Evolutionary conservation across 2,888 invertebrate genomes (phyloP).

Genomic region (Minunthozetes semirufus): DNA sequence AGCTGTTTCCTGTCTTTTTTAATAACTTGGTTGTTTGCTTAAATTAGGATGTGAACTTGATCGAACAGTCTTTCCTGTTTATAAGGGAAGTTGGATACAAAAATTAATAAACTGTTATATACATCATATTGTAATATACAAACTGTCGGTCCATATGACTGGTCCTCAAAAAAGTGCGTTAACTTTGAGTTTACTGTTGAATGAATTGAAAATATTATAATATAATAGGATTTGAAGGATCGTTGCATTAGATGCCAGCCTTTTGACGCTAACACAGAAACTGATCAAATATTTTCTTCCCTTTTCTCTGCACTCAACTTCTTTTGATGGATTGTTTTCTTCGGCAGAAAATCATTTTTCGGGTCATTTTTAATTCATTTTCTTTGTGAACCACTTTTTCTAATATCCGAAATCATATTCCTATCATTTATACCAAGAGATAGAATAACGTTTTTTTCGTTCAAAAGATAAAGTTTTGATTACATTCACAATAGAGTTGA

Average conservation of each 20-base stretch:
- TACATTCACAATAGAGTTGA: neutral
- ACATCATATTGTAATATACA: too few relatives aligned
- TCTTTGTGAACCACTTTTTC: neutral
- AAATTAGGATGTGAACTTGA: too few relatives aligned
- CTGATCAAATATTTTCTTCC: neutral
- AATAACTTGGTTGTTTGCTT: too few relatives aligned
- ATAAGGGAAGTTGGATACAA: too few relatives aligned
- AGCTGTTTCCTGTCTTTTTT: too few relatives aligned
- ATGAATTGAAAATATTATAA: neutral
- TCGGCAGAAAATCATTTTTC: neutral
- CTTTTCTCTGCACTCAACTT: neutral
- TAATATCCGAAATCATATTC: neutral
- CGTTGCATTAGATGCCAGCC: neutral
- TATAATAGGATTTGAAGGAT: neutral
- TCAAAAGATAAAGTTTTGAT: neutral
- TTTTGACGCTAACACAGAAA: neutral
- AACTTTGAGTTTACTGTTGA: neutral
- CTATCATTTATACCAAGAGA: neutral
- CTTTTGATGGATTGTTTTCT: conserved; percentile 2
- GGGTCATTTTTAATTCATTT: conserved; percentile 6
- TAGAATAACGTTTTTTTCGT: neutral
- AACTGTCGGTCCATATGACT: neutral
- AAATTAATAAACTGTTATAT: too few relatives aligned
- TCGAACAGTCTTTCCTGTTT: too few relatives aligned
- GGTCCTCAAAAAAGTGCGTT: neutral